Percentiles rank a stretch among this genome's conserved stretches.
Conservation (phyloP, 2,113 vertebrate species). For the Syrrhaptes paradoxus region DNA sequence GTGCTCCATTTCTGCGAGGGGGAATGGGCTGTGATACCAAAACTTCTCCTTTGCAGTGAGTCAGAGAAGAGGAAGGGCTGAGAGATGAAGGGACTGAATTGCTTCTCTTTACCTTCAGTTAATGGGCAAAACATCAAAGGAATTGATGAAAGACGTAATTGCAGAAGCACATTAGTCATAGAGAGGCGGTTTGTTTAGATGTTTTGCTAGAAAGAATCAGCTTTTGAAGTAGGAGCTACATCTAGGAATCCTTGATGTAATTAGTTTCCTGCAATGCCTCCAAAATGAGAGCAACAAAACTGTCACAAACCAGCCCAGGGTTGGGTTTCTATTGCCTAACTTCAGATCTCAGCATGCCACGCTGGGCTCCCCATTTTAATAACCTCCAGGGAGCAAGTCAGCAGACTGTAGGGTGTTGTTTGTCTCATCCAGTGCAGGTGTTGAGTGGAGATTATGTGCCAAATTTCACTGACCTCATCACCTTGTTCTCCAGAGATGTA, state of each 20-base stretch:
- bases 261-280: background rate
- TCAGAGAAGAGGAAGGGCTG: background rate
- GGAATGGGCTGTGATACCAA: background rate
- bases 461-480: background rate
- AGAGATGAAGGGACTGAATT: background rate
- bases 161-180: background rate
- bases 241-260: background rate
- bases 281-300: background rate
- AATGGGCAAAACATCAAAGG: background rate
- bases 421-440: background rate
- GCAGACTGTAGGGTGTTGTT: fast-evolving
- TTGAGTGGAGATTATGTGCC: background rate
- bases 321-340: background rate
- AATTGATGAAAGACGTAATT: background rate
- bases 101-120: background rate
- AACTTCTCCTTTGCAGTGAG: background rate
- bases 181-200: background rate
- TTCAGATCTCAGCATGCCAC: background rate
- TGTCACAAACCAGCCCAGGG: background rate
- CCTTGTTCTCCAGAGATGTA: background rate
- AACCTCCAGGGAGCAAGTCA: background rate
- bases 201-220: background rate
- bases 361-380: background rate
- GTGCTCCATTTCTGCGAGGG: background rate
- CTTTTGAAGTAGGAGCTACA: background rate